Evolutionary conservation across 2,797 vertebrate genomes (phyloP).

Genomic region (Oreochromis grahami): DNA sequence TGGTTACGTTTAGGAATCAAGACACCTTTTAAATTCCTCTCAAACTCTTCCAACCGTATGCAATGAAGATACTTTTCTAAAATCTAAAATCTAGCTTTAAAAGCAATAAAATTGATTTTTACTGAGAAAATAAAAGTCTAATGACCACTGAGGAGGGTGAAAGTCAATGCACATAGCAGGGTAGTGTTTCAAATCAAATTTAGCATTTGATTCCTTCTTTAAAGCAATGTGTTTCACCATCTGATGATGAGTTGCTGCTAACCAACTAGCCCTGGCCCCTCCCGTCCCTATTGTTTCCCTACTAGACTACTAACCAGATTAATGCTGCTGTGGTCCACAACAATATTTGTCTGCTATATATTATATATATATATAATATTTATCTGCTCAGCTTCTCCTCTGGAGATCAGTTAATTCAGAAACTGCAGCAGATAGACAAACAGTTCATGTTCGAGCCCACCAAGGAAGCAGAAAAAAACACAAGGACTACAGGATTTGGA

Average conservation of each 20-base stretch:
- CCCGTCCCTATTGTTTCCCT: too few species aligned
- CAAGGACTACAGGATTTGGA: background rate
- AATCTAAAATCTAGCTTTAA: fast-evolving
- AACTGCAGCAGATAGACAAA: background rate
- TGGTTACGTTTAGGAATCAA: background rate
- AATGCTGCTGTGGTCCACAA: too few species aligned
- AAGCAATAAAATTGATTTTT: background rate
- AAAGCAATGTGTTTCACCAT: background rate
- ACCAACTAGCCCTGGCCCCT: too few species aligned
- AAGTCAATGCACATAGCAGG: background rate
- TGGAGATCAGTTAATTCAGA: background rate
- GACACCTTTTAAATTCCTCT: background rate
- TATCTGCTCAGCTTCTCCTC: background rate
- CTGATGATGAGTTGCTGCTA: too few species aligned
- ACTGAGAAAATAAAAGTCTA: background rate
- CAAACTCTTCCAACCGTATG: background rate
- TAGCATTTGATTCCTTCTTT: background rate
- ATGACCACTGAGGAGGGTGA: background rate
- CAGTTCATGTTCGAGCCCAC: background rate
- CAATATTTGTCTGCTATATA: too few species aligned
- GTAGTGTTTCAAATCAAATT: background rate
- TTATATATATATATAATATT: too few species aligned
- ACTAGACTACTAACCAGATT: too few species aligned
- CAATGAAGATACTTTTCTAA: background rate
- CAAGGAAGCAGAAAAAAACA: background rate